Evolutionary conservation across 2,113 vertebrate species (phyloP), one percentile per base, ranked within the genome.

Genomic region (Hydrochoerus hydrochaeris): DNA sequence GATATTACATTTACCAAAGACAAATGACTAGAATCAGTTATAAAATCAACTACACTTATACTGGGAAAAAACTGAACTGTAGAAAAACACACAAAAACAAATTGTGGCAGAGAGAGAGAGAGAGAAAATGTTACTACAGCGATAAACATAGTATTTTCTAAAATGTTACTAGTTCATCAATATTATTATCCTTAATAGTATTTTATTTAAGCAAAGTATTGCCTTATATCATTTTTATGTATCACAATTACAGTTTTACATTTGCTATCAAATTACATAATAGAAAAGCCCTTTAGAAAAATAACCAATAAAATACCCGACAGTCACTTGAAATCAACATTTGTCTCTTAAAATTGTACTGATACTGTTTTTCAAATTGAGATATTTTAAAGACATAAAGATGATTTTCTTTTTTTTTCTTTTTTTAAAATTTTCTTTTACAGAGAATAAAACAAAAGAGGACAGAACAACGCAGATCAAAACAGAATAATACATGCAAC

Each of bases 121-220:
- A n/a, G n/a, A n/a, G n/a, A n/a, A n/a, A 78, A 20, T 88, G 10
- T 58, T 49, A 49, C 16, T 14, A 28, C 89, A 57, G 30, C 57
- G 30, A 92, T 44, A 84, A 5, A 60, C 77, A 71, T 13, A 60
- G 22, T 71, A 28, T 13, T 1, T 95, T 91, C 44, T 67, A 87
- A 92, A 92, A 41, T 84, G 28, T 80, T 67, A 57, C 38, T n/a
- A 41, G 57, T n/a, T n/a, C n/a, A n/a, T n/a, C n/a, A n/a, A n/a
- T n/a, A n/a, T n/a, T 86, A 52, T 65, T 84, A 63, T 52, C 5
- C 1, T 14, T 85, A 69, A 82, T 67, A 30, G 13, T 58, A 16
- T 62, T 82, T 89, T 92, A 65, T 77, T 95, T 89, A 83, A 94
- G 86, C 22, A 71, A 17, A 69, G 78, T 57, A 28, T 63, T 83